Base-by-base conservation (phyloP, 1,140 invertebrate species). In the Eumeta japonica region DNA sequence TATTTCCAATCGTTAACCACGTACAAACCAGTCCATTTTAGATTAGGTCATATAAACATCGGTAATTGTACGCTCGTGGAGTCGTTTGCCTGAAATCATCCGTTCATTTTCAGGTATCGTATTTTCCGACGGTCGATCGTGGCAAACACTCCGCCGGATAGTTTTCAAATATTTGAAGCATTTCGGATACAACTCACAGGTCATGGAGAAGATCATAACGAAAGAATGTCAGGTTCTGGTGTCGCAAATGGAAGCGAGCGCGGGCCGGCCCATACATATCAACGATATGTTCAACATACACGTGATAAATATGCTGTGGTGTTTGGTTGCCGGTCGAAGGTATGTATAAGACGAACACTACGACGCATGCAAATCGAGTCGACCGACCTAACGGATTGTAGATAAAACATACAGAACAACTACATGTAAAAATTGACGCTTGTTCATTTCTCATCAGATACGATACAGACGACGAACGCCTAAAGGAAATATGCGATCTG, bases 241-340 rank as follows among this genome's bases (percentile, higher is more conserved):
- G 0, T 37, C 61, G 32, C 36, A 67, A 29, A 45, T 79, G 28
- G 37, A 48, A 19, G 16, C 32, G 12, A 45, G 43, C 19, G 52
- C 38, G 3, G 54, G 46, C 0, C 39, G 46, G 39, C 55, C 70
- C 0, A 46, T 84, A 2, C 34, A 47, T 1, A 77, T 82, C 34
- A 76, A 81, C 34, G 49, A 54, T 3, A 68, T 75, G 20, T 82
- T 87, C 38, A 79, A 83, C 38, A 63, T 85, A 1, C 68, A 80
- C 0, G 78, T 86, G 2, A 50, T 88, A 1, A 90, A 90, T 62
- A 80, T 85, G 2, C 61, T 91, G 1, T 90, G 88, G 84, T 75
- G 72, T 18, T 76, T 89, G 48, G 74, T 87, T 1, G 84, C 85
- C 20, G 85, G 86, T 2, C 75, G 75, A 50, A 76, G 80, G 65